Base-by-base conservation (phyloP, 2,888 invertebrate species). In the Harmothoe impar region DNA sequence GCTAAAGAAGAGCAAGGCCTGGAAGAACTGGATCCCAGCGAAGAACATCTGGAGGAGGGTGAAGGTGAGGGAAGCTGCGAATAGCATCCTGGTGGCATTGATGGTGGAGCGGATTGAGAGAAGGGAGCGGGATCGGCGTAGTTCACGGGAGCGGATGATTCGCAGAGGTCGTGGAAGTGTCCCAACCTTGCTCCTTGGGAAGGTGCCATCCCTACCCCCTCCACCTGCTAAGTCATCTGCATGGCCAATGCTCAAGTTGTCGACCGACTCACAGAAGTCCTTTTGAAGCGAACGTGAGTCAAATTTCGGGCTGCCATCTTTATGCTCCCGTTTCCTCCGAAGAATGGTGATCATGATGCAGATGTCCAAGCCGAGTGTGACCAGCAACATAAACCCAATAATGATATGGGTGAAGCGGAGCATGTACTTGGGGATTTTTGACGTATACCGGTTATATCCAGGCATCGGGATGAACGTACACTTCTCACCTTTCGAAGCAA, bases 11-110 rank as follows among this genome's bases (percentile, higher is more conserved):
- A 86, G 29, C 31, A 86, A 0, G 0, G 54, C 56, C 29, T 86
- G 25, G 31, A 54, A 54, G 54, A 86, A 25, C 86, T 86, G 86
- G 3, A 29, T 12, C 25, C 54, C 86, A 3, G 31, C 86, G 17
- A 86, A 86, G 29, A 29, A 20, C 10, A 86, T 20, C 31, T 86
- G 52, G 52, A 86, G 15, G 1, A 86, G 0, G 17, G 86, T 54
- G 54, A 86, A 86, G 52, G 86, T 86, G 1, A 86, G 23, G n/a
- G 86, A 86, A 15, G 86, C 86, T n/a, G 86, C 86, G n/a, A 86
- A 86, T 12, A 86, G 33, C 86, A 86, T 86, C 54, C 86, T 25
- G 1, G 86, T 86, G n/a, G 86, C 86, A 54, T 86, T 86, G 31
- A 86, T 29, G 25, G 52, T 86, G 0, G 86, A 86, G 12, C 86